Base-by-base conservation (phyloP, 2,888 invertebrate species). In the Bhutanitis thaidina region DNA sequence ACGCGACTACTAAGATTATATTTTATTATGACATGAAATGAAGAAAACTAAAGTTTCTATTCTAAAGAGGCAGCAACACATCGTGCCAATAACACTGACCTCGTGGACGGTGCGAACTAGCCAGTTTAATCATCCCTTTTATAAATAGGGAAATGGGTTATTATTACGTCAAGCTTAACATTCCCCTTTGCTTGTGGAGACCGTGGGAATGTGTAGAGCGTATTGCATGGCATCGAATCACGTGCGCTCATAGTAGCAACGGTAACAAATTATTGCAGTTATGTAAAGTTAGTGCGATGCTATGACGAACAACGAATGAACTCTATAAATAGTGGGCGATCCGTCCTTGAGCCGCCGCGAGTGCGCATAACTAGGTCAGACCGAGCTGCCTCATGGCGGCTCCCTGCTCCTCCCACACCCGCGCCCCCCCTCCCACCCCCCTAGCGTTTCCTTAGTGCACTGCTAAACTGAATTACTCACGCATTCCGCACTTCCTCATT, bases 301-400 rank as follows among this genome's bases (percentile, higher is more conserved):
- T 74, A 76, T 82, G 83, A 79, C 79, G 82, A 80, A 77, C 74
- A 74, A 72, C 78, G 76, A 82, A 77, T 83, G 78, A 79, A 80
- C 79, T 80, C 79, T 88, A 87, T 86, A 82, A 87, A 89, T 89
- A 87, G 84, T 85, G 79, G 79, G 74, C 82, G 80, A 81, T 84
- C 78, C 80, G 89, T 87, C 89, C 88, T 89, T 89, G 88, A 86
- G 88, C 77, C 73, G 74, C 58, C 69, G 78, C 79, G 74, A 79
- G 76, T 83, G 68, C 69, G 72, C 78, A 79, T 74, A 89, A 84
- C 83, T 88, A 74, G 88, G 88, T 87, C 88, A 88, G 67, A 66
- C 72, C 74, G 69, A 77, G 74, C 73, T 77, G 72, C 77, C 73
- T 75, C 74, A 74, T 72, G 69, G 68, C 73, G 63, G 64, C 66